Evolutionary conservation across 2,113 vertebrate species (phyloP).

Genomic region (Apeltes quadracus): DNA sequence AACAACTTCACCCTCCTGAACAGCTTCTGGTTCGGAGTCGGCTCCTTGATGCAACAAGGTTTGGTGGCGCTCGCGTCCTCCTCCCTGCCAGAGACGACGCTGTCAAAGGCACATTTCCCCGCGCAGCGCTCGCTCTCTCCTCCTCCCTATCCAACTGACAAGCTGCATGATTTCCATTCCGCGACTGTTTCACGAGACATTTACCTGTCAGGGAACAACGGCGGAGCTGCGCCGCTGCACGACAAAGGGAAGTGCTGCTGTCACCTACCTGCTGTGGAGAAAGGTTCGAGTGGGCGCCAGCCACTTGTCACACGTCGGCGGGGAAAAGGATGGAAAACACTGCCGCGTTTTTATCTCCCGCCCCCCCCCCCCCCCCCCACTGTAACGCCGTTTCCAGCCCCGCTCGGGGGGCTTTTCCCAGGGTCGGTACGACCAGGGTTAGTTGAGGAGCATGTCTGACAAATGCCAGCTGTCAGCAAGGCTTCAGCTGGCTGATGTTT

Average conservation of each 20-base stretch:
- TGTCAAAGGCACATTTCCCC: constrained; percentile 30
- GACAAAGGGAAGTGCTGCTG: constrained; percentile 75
- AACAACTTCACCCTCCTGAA: constrained; percentile 99
- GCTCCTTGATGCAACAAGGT: constrained; percentile 99
- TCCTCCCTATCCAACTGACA: constrained; percentile 70
- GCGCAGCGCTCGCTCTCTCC: constrained; percentile 29
- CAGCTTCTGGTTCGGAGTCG: constrained; percentile 99
- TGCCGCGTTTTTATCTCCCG: constrained; percentile 65
- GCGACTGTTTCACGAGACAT: constrained; percentile 68
- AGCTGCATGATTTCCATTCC: constrained; percentile 66
- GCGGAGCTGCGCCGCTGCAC: constrained; percentile 71
- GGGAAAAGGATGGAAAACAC: constrained; percentile 70
- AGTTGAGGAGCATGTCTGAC: constrained; percentile 63
- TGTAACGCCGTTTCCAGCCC: constrained; percentile 59
- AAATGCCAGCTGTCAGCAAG: constrained; percentile 70
- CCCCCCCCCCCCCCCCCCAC: background rate
- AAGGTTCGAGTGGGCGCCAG: constrained; percentile 69
- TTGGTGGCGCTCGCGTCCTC: constrained; percentile 21
- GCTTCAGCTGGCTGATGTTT: constrained; percentile 42
- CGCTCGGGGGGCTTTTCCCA: constrained; percentile 43
- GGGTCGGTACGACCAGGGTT: constrained; percentile 54
- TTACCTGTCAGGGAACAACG: constrained; percentile 76
- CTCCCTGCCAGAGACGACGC: constrained; percentile 56
- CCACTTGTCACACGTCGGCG: constrained; percentile 77
- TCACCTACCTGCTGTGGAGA: constrained; percentile 69